These are phyloP conservation scores for Grapholita molesta DNA, from an alignment of 1,140 invertebrate genomes.

Conservation along the genomic window DNA sequence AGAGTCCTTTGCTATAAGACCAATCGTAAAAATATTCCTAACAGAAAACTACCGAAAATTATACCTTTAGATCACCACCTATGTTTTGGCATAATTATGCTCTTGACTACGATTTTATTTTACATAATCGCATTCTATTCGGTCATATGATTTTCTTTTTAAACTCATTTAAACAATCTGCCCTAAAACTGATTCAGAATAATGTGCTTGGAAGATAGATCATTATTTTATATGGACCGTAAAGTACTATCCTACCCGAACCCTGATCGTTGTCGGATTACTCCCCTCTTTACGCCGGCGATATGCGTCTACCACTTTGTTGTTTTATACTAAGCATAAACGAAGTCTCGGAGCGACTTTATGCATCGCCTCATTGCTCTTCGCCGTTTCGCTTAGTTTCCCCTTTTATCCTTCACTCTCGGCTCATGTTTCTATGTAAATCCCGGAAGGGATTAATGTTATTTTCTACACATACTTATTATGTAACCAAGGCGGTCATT, in stretches of 20 bases:
- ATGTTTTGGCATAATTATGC: background rate
- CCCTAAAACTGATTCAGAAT: conserved; percentile 35
- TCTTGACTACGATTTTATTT: too few relatives aligned
- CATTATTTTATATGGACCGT: conserved; percentile 71
- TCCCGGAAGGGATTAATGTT: conserved; percentile 30
- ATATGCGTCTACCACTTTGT: conserved; percentile 72
- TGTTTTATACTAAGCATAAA: conserved; percentile 62
- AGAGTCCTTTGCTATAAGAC: too few relatives aligned
- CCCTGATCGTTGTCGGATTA: conserved; percentile 59
- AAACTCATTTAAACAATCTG: conserved; percentile 25
- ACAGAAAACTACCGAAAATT: too few relatives aligned
- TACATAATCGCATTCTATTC: too few relatives aligned
- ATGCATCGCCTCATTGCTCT: conserved; percentile 72
- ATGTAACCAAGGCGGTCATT: background rate
- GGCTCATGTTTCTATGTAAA: conserved; percentile 68
- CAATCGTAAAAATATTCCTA: too few relatives aligned
- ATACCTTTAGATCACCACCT: background rate
- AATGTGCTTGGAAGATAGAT: conserved; percentile 53
- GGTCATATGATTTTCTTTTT: conserved; percentile 3
- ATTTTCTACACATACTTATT: background rate
- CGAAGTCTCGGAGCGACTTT: conserved; percentile 63
- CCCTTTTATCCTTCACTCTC: conserved; percentile 58
- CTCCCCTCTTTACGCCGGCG: conserved; percentile 60
- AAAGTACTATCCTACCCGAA: conserved; percentile 56
- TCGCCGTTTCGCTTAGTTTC: conserved; percentile 68